Conservation (phyloP, 2,113 vertebrate genomes). For the Charadrius vociferus region DNA sequence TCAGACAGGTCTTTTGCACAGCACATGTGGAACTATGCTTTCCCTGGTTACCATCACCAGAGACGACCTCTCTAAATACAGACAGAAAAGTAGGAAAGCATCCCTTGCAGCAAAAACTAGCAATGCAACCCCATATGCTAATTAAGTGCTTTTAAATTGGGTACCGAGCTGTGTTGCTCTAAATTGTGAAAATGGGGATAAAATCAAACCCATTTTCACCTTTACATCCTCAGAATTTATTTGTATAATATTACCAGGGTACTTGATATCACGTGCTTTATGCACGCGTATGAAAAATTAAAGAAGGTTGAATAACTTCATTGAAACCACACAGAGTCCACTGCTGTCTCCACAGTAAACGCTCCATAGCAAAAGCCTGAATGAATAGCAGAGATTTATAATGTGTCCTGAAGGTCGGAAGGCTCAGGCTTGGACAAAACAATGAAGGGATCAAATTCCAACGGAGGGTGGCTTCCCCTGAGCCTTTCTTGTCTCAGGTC, state of each 20-base stretch:
- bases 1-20: neutral
- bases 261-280: neutral
- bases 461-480: neutral
- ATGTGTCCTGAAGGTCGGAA: neutral
- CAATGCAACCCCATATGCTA: neutral
- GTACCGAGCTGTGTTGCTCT: neutral
- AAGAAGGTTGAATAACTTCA: neutral
- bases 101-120: neutral
- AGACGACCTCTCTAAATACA: neutral
- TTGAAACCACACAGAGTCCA: neutral
- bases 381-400: neutral
- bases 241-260: neutral
- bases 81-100: neutral
- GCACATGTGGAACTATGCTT: neutral
- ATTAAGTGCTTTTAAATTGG: neutral
- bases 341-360: neutral
- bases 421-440: neutral
- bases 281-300: neutral
- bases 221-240: neutral
- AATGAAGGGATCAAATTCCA: slow-evolving; percentile 31
- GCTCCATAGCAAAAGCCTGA: neutral
- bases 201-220: neutral
- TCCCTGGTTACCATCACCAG: neutral
- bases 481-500: neutral
- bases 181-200: neutral